phyloP scores from a whole-genome alignment of 2,797 vertebrate genomes.

The Alauda arvensis region DNA sequence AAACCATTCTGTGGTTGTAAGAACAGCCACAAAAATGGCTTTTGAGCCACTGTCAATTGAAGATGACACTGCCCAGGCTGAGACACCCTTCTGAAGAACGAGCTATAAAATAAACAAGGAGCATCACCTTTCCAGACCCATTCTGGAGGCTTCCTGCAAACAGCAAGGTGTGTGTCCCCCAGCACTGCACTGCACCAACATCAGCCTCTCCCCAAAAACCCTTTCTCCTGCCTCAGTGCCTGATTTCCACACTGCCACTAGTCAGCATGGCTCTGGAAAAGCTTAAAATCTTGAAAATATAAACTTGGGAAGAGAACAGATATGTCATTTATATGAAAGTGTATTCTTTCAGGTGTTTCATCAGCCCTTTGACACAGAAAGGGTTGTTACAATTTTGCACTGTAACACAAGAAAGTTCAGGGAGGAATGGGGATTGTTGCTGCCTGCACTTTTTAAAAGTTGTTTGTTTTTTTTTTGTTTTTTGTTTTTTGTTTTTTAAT shows the following conservation, averaged over 20 bases:
- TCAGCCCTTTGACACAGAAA: not conserved
- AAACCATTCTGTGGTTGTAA: not conserved
- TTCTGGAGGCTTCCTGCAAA: not conserved
- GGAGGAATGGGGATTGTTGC: not conserved
- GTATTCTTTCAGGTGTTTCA: not conserved
- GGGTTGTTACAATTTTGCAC: not conserved
- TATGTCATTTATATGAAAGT: not conserved
- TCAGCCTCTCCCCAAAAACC: not conserved
- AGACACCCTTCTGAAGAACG: not conserved
- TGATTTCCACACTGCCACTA: not conserved
- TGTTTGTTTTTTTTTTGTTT: no score
- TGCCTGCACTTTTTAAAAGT: not conserved
- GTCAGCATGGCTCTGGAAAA: not conserved
- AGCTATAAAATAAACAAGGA: not conserved
- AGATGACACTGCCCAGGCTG: not conserved
- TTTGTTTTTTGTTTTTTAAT: not conserved
- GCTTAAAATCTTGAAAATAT: not conserved
- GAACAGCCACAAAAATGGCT: not conserved
- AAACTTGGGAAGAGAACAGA: not conserved
- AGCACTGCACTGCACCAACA: not conserved
- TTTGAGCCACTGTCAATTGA: not conserved
- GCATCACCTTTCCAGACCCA: not conserved
- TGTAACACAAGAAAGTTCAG: not conserved
- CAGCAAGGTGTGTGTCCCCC: not conserved
- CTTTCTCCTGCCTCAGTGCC: accelerated